phyloP scores from a whole-genome alignment of 1,140 invertebrate genomes.

The Bombyx mandarina region DNA sequence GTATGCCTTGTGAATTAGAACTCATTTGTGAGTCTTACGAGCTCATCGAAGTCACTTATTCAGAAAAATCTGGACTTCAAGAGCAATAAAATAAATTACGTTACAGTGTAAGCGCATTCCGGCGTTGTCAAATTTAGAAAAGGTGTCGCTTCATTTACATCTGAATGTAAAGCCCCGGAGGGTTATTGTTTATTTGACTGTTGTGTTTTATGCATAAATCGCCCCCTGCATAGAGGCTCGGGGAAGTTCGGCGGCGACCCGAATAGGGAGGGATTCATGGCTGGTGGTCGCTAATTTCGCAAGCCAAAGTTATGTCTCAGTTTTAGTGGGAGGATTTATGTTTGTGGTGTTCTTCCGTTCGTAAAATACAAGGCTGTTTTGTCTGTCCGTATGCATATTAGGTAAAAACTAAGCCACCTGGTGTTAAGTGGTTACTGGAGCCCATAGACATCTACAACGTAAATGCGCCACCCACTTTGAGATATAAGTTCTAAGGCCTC shows the following conservation, averaged over 20 bases:
- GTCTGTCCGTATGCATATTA: too few relatives aligned
- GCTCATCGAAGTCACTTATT: background rate
- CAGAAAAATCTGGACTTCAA: background rate
- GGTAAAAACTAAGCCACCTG: too few relatives aligned
- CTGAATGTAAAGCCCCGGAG: conserved; percentile 5
- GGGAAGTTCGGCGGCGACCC: background rate
- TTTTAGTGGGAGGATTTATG: background rate
- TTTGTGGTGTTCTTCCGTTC: background rate
- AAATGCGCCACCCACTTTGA: too few relatives aligned
- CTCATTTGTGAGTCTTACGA: background rate
- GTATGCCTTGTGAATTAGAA: background rate
- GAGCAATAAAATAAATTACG: background rate
- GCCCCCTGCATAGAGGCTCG: background rate
- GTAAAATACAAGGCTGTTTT: too few relatives aligned
- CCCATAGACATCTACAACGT: too few relatives aligned
- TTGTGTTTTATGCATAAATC: conserved; percentile 5
- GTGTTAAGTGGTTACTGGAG: too few relatives aligned
- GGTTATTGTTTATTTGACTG: conserved; percentile 7
- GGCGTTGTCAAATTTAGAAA: conserved; percentile 1
- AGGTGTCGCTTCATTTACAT: conserved; percentile 9
- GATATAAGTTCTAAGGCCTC: too few relatives aligned
- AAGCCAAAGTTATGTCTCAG: background rate
- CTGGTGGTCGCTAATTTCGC: background rate
- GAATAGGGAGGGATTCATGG: background rate
- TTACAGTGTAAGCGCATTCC: background rate